These are phyloP conservation scores for Procavia capensis DNA, from an alignment of 2,113 vertebrate genomes.

Conservation along the genomic window DNA sequence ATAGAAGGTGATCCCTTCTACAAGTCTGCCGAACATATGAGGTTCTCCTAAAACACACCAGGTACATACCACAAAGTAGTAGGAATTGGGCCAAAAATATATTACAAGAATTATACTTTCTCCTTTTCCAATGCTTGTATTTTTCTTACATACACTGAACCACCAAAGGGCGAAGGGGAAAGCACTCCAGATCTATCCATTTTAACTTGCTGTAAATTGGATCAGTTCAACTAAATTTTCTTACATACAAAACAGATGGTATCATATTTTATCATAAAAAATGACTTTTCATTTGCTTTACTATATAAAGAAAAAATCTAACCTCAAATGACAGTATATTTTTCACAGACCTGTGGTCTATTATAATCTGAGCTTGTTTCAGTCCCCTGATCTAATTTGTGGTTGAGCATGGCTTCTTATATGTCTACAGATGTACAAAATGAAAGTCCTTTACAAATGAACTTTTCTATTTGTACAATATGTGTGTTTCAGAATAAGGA, in stretches of 20 bases:
- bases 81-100: slow-evolving; percentile 48
- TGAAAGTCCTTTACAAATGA: slow-evolving; percentile 82
- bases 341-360: slow-evolving; percentile 83
- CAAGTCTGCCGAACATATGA: not conserved
- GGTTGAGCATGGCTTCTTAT: slow-evolving; percentile 80
- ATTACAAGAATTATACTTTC: slow-evolving; percentile 29
- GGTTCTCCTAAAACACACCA: not conserved
- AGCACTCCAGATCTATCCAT: slow-evolving; percentile 75
- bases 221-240: slow-evolving; percentile 83
- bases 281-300: slow-evolving; percentile 84
- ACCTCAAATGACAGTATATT: slow-evolving; percentile 70
- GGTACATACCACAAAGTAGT: not conserved
- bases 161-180: slow-evolving; percentile 4
- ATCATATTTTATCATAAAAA: slow-evolving; percentile 85
- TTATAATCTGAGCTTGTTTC: slow-evolving; percentile 83
- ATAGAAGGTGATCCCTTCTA: not conserved
- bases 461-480: slow-evolving; percentile 85
- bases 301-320: slow-evolving; percentile 76
- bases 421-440: slow-evolving; percentile 84
- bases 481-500: slow-evolving; percentile 83
- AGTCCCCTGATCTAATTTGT: slow-evolving; percentile 85
- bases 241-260: slow-evolving; percentile 83
- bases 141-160: not conserved
- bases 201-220: slow-evolving; percentile 80
- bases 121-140: slow-evolving; percentile 64